Conservation (phyloP, 1,140 invertebrate genomes). For the Lepidostoma basale region DNA sequence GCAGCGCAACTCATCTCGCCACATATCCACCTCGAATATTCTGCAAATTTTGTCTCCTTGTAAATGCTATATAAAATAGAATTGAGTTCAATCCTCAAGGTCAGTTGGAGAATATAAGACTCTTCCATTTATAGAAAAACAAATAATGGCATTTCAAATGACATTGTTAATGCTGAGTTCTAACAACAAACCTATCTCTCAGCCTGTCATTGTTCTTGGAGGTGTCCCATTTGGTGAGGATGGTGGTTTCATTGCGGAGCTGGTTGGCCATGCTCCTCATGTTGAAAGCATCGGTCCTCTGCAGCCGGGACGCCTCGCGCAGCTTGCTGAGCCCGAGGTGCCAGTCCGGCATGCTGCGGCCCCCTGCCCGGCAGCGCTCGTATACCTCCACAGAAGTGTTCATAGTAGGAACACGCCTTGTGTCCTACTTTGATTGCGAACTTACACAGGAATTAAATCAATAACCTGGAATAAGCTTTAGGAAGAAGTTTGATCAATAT, state of each 20-base stretch:
- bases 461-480: not conserved
- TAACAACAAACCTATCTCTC: constrained; percentile 65
- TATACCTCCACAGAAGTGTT: constrained; percentile 54
- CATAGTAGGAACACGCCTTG: too few relatives aligned
- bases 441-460: not conserved
- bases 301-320: constrained; percentile 68
- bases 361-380: constrained; percentile 71
- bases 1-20: constrained; percentile 74
- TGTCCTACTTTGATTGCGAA: too few relatives aligned
- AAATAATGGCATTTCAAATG: too few relatives aligned
- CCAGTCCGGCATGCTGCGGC: constrained; percentile 75
- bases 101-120: too few relatives aligned
- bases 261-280: constrained; percentile 74
- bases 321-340: constrained; percentile 71
- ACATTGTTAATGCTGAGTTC: not conserved
- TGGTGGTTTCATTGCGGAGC: constrained; percentile 78
- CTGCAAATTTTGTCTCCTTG: too few relatives aligned
- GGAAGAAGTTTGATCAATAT: constrained; percentile 1
- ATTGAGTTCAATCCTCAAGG: too few relatives aligned
- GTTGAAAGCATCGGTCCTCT: constrained; percentile 68
- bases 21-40: constrained; percentile 74
- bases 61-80: too few relatives aligned
- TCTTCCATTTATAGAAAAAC: too few relatives aligned
- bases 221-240: constrained; percentile 83
- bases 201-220: constrained; percentile 79